These are phyloP conservation scores for Gymnosoma rotundatum DNA, from an alignment of 2,888 invertebrate genomes.

Conservation along the genomic window DNA sequence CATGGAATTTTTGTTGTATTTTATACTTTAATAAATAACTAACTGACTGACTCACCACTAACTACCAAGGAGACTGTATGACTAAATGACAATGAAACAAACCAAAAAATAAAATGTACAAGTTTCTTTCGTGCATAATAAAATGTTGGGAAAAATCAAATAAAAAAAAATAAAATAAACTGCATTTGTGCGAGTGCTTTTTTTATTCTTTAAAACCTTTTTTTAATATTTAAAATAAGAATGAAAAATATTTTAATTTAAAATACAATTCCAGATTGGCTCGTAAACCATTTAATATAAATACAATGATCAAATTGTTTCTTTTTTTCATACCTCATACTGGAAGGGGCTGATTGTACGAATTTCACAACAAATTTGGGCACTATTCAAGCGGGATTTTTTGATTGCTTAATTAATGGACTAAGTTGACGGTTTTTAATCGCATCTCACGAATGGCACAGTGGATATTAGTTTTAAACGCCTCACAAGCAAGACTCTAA, in stretches of 20 bases:
- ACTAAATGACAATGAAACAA: constrained; percentile 21
- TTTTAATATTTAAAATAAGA: constrained; percentile 28
- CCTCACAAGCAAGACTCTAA: too few relatives aligned
- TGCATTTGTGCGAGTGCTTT: constrained; percentile 1
- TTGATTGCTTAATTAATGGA: too few relatives aligned
- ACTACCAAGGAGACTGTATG: constrained; percentile 2
- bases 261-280: constrained; percentile 62
- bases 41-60: constrained; percentile 11
- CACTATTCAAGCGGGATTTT: too few relatives aligned
- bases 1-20: background rate
- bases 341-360: background rate
- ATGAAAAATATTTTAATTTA: constrained; percentile 68
- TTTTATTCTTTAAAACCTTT: background rate
- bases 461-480: too few relatives aligned
- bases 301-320: constrained; percentile 28
- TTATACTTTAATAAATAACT: constrained; percentile 31
- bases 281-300: constrained; percentile 63
- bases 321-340: background rate
- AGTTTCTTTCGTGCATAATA: constrained; percentile 52
- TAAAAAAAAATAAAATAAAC: constrained; percentile 32
- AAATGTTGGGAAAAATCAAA: constrained; percentile 39
- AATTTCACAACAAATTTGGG: background rate
- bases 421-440: too few relatives aligned
- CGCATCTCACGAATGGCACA: too few relatives aligned
- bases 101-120: constrained; percentile 40